Evolutionary conservation across 2,113 vertebrate genomes (phyloP).

Genomic region (Garra rufa): DNA sequence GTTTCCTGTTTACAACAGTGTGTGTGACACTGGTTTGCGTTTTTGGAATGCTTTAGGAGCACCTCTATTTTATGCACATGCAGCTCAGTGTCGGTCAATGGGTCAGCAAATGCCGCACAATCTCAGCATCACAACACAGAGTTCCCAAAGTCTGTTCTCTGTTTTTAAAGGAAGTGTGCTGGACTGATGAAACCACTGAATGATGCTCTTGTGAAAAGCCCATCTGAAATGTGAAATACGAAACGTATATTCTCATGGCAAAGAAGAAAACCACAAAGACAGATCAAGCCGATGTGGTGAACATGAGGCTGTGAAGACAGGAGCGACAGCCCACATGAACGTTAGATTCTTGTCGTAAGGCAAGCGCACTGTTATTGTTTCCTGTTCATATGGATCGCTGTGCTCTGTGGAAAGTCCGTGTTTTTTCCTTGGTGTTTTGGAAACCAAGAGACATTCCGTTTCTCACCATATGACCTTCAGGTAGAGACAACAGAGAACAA

Average conservation of each 20-base stretch:
- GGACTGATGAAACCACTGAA: conserved; percentile 41
- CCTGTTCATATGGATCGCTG: conserved; percentile 69
- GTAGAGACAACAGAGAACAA: not conserved
- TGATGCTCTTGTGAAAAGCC: conserved; percentile 40
- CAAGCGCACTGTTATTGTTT: conserved; percentile 71
- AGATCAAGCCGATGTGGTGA: conserved; percentile 70
- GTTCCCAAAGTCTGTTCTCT: conserved; percentile 14
- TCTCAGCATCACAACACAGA: conserved; percentile 32
- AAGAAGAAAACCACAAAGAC: conserved; percentile 68
- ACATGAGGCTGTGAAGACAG: conserved; percentile 71
- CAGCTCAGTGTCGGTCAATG: not conserved
- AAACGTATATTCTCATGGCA: conserved; percentile 59
- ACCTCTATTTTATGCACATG: conserved; percentile 1
- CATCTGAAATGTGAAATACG: conserved; percentile 46
- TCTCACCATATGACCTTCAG: not conserved
- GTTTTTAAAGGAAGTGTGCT: conserved; percentile 48
- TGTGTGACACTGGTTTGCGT: conserved; percentile 65
- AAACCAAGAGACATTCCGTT: not conserved
- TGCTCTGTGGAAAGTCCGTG: conserved; percentile 48
- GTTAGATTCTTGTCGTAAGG: conserved; percentile 71
- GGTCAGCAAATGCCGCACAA: conserved; percentile 13
- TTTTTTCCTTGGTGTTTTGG: conserved; percentile 23
- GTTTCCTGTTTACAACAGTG: conserved; percentile 75
- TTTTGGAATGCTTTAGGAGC: conserved; percentile 11
- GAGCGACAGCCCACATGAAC: conserved; percentile 68